Evolutionary conservation across 2,797 vertebrate species (phyloP), one percentile per base, ranked within the genome.

Genomic region (Lepus townsendii): DNA sequence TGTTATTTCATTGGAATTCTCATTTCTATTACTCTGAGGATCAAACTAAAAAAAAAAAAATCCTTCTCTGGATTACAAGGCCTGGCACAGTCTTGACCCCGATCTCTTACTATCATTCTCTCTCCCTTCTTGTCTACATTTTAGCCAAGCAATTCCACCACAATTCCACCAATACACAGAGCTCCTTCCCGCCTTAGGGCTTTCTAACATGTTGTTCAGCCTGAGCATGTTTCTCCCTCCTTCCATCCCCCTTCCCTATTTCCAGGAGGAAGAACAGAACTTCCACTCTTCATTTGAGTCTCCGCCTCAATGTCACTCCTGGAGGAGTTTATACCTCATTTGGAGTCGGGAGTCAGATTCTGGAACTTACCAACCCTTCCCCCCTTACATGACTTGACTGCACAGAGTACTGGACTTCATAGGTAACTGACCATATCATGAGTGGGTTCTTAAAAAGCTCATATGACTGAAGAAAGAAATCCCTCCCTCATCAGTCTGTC

Each of bases 1-100:
- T 68, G 14, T 1, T 54, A 62, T 72, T 68, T 92, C 71, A 69
- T 89, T 73, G 57, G 80, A 84, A 78, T 54, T 82, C 85, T 94
- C 42, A 42, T 42, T 84, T 90, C 52, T 12, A 57, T 30, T 77
- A 20, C 27, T 86, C 24, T 73, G 7, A n/a, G 32, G 12, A 68
- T 80, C 63, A 66, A 30, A 87, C 11, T 35, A 57, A 57, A 57
- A 57, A 35, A 35, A 35, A 35, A 27, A 35, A 91, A 54, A 65
- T 32, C 9, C 54, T 76, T 65, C 38, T 22, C 2, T 27, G 5
- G 47, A 1, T 85, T 57, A 17, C 30, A 50, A 75, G 5, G 3
- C 32, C 1, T 69, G 35, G 20, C 4, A 73, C 1, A 42, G 12
- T 32, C 62, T 42, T 71, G 17, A 1, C 12, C 68, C 10, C 69